Evolutionary conservation across 92 coral and sea anemone species (phyloP), one percentile per base, ranked within the genome.

Genomic region (Actinostola sp.): DNA sequence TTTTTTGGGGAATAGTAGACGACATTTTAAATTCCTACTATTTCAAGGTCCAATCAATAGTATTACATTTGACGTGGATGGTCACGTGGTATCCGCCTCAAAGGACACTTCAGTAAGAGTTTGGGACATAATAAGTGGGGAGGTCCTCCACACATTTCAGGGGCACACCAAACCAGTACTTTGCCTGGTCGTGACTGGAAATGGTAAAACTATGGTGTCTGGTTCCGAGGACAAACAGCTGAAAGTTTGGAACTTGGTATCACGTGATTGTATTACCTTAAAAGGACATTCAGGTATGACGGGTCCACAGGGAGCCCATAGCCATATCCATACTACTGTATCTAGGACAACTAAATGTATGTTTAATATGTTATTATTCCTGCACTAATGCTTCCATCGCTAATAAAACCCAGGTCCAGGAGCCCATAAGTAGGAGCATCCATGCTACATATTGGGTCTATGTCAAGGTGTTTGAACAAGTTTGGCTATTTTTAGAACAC

Each of bases 151-250:
- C 10, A 70, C 67, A 25, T 80, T 62, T 1, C 78, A 87, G 59
- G 88, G 96, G 10, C 96, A 90, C 58, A 20, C 85, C 6, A 80
- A 85, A 46, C 84, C 96, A 17, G 89, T 83, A 31, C 80, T 90
- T 19, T 87, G 92, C 61, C 74, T 90, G 52, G 89, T 42, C 16
- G 27, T 87, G 63, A 83, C 89, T 57, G 55, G 82, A 30, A 88
- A 80, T 69, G 80, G 67, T 20, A 77, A 45, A 43, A 77, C 89
- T 62, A 78, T 73, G 15, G 68, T 90, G 25, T 90, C 96, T 5
- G 96, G 92, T 2, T 90, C 96, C 10, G 96, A 90, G 54, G 96
- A 90, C 70, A 87, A 90, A 67, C 65, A 77, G 8, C 31, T 90
- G 8, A 90, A 75, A 54, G 65, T 80, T 34, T 90, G 96, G 96